These are phyloP conservation scores for Sitobion miscanthi DNA, from an alignment of 1,140 invertebrate genomes.

Conservation along the genomic window DNA sequence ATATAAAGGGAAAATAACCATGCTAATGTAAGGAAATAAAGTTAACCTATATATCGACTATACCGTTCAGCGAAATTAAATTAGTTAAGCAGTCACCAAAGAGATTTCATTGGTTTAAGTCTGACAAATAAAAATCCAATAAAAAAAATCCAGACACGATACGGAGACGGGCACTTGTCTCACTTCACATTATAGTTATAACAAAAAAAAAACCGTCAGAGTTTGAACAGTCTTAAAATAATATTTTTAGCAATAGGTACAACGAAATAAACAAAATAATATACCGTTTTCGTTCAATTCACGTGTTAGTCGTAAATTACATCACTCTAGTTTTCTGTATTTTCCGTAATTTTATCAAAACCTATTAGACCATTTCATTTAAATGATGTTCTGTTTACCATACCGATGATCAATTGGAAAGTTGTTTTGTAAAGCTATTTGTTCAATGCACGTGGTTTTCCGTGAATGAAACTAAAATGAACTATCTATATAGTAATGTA, in stretches of 20 bases:
- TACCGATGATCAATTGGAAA: neutral
- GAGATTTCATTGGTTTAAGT: neutral
- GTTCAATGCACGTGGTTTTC: neutral
- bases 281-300: neutral
- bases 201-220: neutral
- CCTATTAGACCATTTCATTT: neutral
- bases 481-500: too few relatives aligned
- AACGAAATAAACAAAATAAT: neutral
- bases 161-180: neutral
- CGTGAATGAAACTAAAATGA: neutral
- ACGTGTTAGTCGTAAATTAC: neutral
- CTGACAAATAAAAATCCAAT: neutral
- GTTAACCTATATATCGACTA: neutral
- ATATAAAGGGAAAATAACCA: neutral
- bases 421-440: neutral
- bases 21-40: neutral
- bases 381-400: neutral
- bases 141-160: neutral
- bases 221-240: neutral
- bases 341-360: neutral
- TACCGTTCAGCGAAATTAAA: neutral
- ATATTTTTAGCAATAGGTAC: neutral
- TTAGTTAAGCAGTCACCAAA: neutral
- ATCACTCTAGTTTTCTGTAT: neutral
- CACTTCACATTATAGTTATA: neutral